Evolutionary conservation across 2,888 invertebrate species (phyloP), one percentile per base, ranked within the genome.

Genomic region (Acrocera orbiculus): DNA sequence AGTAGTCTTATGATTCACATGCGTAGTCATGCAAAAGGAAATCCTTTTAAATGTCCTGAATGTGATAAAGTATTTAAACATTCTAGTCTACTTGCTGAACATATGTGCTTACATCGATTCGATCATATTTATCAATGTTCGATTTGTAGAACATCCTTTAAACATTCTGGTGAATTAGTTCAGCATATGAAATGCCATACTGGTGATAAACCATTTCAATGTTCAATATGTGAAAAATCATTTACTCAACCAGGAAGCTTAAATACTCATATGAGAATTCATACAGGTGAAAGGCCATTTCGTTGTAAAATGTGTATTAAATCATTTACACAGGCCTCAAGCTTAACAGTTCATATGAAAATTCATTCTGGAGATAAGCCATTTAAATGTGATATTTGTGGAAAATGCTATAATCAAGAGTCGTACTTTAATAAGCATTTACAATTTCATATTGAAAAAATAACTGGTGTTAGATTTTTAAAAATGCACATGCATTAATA

Each of bases 171-270:
- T n/a, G 57, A 58, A 42, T 41, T 60, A 32, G 60, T 60, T 24
- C 60, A 60, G 40, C 62, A 62, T 40, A 61, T 61, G 57, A 60
- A 61, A 37, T 51, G 51, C 14, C 62, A 62, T 34, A 56, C 60
- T 47, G 62, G 62, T 9, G 61, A 61, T 38, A 60, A 61, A 35
- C 61, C 61, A 0, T 62, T 58, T 33, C 56, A 56, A 27, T 60
- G 59, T 37, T 56, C 56, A 15, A 47, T 60, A 20, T 60, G 60
- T 40, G 57, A 58, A 44, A 54, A 58, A 28, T 55, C 57, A n/a
- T 60, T 60, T 39, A 60, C 60, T 0, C 60, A 60, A 40, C 57
- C 60, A 1, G 60, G 60, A 27, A 56, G 57, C 36, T 46, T 60
- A 8, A 58, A 58, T 34, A 60, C 58, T 6, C 60, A 60, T 40